A percentile compares a stretch with the other conserved stretches of the same genome.
Evolutionary conservation across 1,140 invertebrate genomes (phyloP).

Genomic region (Zeugodacus cucurbitae): DNA sequence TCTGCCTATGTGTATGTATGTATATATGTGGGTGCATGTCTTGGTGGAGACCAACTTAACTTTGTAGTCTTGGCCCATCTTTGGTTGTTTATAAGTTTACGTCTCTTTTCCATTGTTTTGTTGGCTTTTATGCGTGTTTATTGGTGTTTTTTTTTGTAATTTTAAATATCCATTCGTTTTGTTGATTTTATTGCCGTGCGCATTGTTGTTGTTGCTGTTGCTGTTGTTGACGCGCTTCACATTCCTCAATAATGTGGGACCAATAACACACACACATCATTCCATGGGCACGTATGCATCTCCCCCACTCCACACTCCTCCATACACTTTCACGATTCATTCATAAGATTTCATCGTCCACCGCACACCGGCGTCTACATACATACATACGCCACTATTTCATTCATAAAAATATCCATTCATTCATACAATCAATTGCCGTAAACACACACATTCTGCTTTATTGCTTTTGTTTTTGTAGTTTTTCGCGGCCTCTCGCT

Average conservation of each 20-base stretch:
- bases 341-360: not conserved
- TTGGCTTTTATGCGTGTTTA: not conserved
- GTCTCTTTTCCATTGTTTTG: not conserved
- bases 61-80: not conserved
- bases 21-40: not conserved
- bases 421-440: constrained; percentile 9
- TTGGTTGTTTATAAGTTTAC: not conserved
- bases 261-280: not conserved
- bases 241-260: not conserved
- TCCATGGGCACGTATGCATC: not conserved
- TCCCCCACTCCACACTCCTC: not conserved
- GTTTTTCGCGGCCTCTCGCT: not conserved
- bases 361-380: not conserved
- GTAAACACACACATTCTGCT: not conserved
- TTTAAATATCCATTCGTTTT: constrained; percentile 7
- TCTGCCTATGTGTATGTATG: not conserved
- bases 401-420: constrained; percentile 26
- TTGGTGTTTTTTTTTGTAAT: not conserved
- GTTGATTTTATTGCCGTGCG: not conserved
- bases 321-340: not conserved
- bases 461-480: not conserved
- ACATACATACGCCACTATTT: not conserved
- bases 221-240: constrained; percentile 1
- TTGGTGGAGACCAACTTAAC: not conserved
- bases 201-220: constrained; percentile 18